Base-by-base conservation (phyloP, 2,113 vertebrate species). In the Albula glossodonta region DNA sequence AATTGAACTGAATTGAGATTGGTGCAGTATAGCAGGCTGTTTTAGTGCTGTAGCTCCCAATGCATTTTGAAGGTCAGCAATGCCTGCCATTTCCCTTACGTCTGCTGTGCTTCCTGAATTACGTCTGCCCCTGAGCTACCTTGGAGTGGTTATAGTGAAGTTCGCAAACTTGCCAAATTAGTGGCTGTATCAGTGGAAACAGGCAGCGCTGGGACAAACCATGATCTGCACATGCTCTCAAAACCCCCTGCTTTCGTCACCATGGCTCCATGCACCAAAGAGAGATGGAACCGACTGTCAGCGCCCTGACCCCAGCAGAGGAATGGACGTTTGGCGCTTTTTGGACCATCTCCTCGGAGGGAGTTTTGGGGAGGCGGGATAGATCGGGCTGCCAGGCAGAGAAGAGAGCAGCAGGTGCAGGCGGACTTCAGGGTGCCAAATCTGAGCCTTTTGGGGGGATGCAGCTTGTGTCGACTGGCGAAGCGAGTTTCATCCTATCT, bases 401-500 rank as follows among this genome's bases (percentile, higher is more conserved):
- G 49, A 50, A 15, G n/a, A 57, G 12, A 17, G 78, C 12, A 79
- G 78, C 31, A 79, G 74, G 66, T 78, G 83, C 70, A 84, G 12
- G 11, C 81, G 31, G 12, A 15, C 41, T 78, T 41, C 8, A 51
- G 49, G 22, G 51, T 60, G 77, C 77, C 41, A 57, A 80, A 56
- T 52, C 12, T 70, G 60, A 49, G 25, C 11, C 19, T 25, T 50
- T 49, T 52, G 48, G 50, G 80, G 49, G 56, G 51, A 51, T 83
- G 81, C n/a, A 52, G n/a, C 82, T 41, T 80, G n/a, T 63, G 60
- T 66, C 79, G 53, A 22, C 81, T 84, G 66, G n/a, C 5, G 60
- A 17, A n/a, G 41, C 79, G 15, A 19, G 51, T 52, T 74, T 77
- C 15, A 51, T 84, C 19, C 10, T 22, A 81, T 48, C 60, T n/a